phyloP scores from a whole-genome alignment of 2,113 vertebrate species.

The Ovibos moschatus region DNA sequence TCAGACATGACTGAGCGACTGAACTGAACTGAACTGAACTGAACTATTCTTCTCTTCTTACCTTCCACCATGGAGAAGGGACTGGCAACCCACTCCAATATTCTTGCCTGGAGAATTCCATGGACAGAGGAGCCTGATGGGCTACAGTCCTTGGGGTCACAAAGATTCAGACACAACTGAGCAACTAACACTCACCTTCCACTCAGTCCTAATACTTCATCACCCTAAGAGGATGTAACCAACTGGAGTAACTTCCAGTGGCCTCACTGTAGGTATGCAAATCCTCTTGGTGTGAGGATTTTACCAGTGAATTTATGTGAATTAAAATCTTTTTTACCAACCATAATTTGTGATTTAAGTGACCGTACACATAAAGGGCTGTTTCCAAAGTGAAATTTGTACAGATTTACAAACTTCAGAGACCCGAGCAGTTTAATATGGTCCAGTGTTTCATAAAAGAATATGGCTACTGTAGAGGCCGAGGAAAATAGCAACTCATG shows the following conservation, averaged over 20 bases:
- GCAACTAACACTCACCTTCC: not conserved
- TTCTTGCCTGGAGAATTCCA: not conserved
- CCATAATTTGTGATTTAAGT: slow-evolving; percentile 61
- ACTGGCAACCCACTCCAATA: not conserved
- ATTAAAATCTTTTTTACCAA: slow-evolving; percentile 68
- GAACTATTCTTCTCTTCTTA: not conserved
- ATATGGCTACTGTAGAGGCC: slow-evolving; percentile 59
- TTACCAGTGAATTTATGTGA: slow-evolving; percentile 29
- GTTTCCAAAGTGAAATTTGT: slow-evolving; percentile 62
- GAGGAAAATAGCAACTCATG: slow-evolving; percentile 70
- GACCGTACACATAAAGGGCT: slow-evolving; percentile 18
- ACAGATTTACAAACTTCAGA: slow-evolving; percentile 61
- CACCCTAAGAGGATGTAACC: not conserved
- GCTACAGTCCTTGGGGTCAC: not conserved
- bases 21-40: not conserved
- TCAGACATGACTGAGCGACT: not conserved
- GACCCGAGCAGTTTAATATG: slow-evolving; percentile 63
- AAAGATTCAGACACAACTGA: not conserved
- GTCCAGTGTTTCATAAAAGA: slow-evolving; percentile 60
- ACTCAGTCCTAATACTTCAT: not conserved
- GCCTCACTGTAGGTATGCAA: not conserved
- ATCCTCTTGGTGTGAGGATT: not conserved
- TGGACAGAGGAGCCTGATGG: not conserved
- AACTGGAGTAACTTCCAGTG: not conserved
- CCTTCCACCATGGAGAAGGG: not conserved